Percentiles rank a stretch among this genome's conserved stretches.
phyloP scores from a whole-genome alignment of 2,113 vertebrate genomes.

The Apaloderma vittatum region DNA sequence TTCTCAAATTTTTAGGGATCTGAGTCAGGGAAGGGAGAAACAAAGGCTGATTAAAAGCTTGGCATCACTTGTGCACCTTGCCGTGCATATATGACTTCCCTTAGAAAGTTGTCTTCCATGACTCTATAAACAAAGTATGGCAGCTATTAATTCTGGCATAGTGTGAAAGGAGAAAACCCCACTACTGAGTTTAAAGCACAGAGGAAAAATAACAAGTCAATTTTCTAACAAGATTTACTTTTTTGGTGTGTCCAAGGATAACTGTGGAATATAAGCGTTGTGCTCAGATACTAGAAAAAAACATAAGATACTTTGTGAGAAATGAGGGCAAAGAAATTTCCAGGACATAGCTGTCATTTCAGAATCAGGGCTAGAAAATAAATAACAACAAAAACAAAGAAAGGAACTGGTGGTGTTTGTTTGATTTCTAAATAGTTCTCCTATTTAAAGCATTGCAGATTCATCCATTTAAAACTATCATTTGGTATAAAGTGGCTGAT shows the following conservation, averaged over 20 bases:
- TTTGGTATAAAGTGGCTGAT: neutral
- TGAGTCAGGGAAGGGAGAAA: neutral
- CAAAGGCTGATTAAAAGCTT: neutral
- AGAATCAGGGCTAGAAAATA: neutral
- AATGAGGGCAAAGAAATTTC: neutral
- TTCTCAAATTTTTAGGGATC: neutral
- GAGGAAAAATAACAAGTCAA: rapidly evolving
- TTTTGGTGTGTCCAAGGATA: neutral
- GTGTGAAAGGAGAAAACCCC: neutral
- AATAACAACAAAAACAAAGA: neutral
- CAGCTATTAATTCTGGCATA: neutral
- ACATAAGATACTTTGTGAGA: neutral
- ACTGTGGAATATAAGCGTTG: neutral
- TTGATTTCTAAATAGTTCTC: neutral
- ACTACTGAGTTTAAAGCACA: neutral
- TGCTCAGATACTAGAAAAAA: neutral
- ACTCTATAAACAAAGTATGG: neutral
- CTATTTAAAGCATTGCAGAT: neutral
- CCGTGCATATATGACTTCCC: neutral
- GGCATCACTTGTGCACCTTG: rapidly evolving
- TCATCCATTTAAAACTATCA: neutral
- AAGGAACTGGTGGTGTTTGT: neutral
- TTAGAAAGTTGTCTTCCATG: neutral
- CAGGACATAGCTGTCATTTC: neutral
- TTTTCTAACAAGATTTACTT: neutral